Conservation (phyloP, 2,113 vertebrate genomes). For the Patagioenas fasciata region DNA sequence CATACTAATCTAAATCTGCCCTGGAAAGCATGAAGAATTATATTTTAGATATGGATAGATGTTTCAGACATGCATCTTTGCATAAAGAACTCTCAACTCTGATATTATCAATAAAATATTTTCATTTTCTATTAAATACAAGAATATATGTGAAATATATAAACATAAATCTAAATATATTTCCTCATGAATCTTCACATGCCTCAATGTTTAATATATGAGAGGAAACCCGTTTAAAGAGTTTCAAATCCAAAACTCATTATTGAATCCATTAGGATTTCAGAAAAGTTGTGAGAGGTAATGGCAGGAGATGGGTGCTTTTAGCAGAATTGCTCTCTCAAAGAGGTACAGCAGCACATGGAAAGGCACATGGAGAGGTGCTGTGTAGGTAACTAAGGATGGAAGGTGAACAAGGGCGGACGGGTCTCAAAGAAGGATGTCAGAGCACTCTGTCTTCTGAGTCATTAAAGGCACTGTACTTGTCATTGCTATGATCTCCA, state of each 20-base stretch:
- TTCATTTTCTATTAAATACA: background rate
- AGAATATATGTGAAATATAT: background rate
- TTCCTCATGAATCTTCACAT: background rate
- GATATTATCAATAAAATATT: background rate
- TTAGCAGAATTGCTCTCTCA: background rate
- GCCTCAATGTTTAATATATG: background rate
- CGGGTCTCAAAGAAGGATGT: background rate
- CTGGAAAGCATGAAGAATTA: constrained; percentile 19
- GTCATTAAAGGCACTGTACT: background rate
- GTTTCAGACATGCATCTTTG: background rate
- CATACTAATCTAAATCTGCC: background rate
- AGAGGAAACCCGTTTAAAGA: background rate
- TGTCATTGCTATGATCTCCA: background rate
- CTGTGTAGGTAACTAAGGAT: background rate
- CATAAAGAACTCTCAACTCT: background rate
- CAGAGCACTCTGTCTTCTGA: background rate
- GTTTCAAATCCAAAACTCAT: background rate
- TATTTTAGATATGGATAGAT: background rate
- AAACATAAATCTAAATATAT: fast-evolving
- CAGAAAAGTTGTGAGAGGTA: background rate
- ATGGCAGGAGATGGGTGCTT: background rate
- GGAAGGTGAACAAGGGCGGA: background rate
- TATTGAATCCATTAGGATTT: background rate
- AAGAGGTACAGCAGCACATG: fast-evolving
- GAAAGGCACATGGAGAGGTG: background rate